A percentile compares a stretch with the other conserved stretches of the same genome.
These are phyloP conservation scores for Gymnoscopelus braueri DNA, from an alignment of 2,797 vertebrate species.

Conservation along the genomic window DNA sequence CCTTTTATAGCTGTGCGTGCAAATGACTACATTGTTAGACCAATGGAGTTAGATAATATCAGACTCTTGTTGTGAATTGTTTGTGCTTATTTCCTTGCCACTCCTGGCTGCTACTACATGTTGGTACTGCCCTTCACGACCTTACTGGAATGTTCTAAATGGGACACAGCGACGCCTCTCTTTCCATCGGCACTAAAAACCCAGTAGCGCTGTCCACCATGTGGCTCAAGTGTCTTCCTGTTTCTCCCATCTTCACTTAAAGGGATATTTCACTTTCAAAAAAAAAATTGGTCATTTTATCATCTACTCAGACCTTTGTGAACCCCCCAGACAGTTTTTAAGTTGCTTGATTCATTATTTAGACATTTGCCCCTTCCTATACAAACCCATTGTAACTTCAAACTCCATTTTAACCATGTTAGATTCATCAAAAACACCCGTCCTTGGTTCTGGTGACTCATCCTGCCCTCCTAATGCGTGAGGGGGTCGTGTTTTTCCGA, in stretches of 20 bases:
- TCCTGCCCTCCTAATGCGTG: too few relatives aligned
- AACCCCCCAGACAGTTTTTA: too few relatives aligned
- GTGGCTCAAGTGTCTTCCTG: slow-evolving; percentile 22
- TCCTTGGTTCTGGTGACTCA: too few relatives aligned
- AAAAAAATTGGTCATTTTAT: too few relatives aligned
- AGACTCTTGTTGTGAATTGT: not conserved
- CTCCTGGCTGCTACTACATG: slow-evolving; percentile 29
- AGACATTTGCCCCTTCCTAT: too few relatives aligned
- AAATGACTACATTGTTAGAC: slow-evolving; percentile 32
- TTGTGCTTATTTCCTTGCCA: slow-evolving; percentile 10
- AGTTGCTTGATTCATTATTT: too few relatives aligned
- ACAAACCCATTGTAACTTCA: too few relatives aligned
- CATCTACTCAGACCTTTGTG: too few relatives aligned
- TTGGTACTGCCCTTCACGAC: slow-evolving; percentile 32
- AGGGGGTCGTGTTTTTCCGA: too few relatives aligned
- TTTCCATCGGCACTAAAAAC: slow-evolving; percentile 27
- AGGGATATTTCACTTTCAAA: too few relatives aligned
- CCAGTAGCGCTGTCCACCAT: slow-evolving; percentile 24
- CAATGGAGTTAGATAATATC: not conserved
- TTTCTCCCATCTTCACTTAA: slow-evolving; percentile 34
- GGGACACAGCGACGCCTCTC: slow-evolving; percentile 36
- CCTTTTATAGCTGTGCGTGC: slow-evolving; percentile 59
- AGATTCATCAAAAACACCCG: too few relatives aligned
- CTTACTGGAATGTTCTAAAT: slow-evolving; percentile 55
- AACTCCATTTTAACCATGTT: too few relatives aligned